Evolutionary conservation across 2,888 invertebrate genomes (phyloP).

Genomic region (Adelphocoris suturalis): DNA sequence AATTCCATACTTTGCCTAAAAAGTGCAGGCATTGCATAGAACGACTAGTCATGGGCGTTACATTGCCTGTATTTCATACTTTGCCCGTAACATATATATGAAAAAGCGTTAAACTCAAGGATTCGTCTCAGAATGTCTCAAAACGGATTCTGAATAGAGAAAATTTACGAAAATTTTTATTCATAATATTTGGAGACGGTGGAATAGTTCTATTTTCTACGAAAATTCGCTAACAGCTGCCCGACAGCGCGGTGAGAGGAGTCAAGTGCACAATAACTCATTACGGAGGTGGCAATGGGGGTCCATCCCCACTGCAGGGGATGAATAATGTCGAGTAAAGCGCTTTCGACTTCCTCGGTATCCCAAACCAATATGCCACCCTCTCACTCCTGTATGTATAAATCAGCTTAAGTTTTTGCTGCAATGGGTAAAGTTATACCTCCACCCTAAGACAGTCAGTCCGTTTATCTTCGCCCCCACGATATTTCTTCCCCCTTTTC

Average conservation of each 20-base stretch:
- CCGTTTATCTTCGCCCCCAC: slow-evolving; percentile 69
- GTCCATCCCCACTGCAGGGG: not conserved
- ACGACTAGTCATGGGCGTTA: no score
- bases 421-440: slow-evolving; percentile 70
- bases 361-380: slow-evolving; percentile 68
- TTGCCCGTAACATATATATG: no score
- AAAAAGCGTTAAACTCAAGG: no score
- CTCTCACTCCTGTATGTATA: slow-evolving; percentile 61
- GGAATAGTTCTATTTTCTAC: no score
- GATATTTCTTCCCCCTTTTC: slow-evolving; percentile 50
- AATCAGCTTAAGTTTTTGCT: slow-evolving; percentile 71
- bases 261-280: slow-evolving; percentile 62
- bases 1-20: no score
- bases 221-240: no score
- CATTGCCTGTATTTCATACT: no score
- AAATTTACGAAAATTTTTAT: no score
- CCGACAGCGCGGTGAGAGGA: slow-evolving; percentile 29
- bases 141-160: no score
- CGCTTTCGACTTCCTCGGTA: slow-evolving; percentile 47
- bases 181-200: no score
- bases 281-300: not conserved
- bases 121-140: no score
- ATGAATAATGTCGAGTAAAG: slow-evolving; percentile 65
- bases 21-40: no score
- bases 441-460: slow-evolving; percentile 58